Evolutionary conservation across 2,888 invertebrate genomes (phyloP).

Genomic region (Mechanitis mazaeus): DNA sequence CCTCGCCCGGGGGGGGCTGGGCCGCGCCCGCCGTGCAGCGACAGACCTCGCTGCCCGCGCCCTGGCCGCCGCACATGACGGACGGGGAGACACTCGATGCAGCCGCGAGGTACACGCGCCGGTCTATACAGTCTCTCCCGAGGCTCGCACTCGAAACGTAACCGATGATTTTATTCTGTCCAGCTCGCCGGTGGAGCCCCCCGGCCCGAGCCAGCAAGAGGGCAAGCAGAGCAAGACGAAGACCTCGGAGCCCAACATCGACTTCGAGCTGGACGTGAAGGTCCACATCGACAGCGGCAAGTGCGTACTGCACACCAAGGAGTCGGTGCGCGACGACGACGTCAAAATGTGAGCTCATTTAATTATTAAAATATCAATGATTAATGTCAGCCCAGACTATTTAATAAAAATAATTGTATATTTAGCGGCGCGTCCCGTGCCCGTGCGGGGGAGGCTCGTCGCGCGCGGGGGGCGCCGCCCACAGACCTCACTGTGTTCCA

Average conservation of each 20-base stretch:
- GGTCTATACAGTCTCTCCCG: not conserved
- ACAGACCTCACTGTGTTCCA: slow-evolving; percentile 91
- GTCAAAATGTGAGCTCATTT: slow-evolving; percentile 72
- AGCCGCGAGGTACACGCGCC: not conserved
- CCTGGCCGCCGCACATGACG: slow-evolving; percentile 64
- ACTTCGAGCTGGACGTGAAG: slow-evolving; percentile 96
- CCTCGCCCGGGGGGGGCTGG: slow-evolving; percentile 81
- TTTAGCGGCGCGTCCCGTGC: slow-evolving; percentile 72
- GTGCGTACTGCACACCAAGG: slow-evolving; percentile 96
- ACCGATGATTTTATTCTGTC: not conserved
- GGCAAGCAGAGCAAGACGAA: slow-evolving; percentile 69
- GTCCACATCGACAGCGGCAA: slow-evolving; percentile 97
- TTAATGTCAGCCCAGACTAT: no score
- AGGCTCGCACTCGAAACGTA: no score
- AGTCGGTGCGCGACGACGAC: slow-evolving; percentile 81
- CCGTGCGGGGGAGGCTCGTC: slow-evolving; percentile 79
- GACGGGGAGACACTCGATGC: not conserved
- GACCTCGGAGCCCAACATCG: slow-evolving; percentile 92
- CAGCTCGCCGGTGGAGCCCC: slow-evolving; percentile 25
- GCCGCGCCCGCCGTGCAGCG: slow-evolving; percentile 80
- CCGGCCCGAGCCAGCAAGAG: slow-evolving; percentile 36
- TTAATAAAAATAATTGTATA: no score
- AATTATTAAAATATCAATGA: not conserved
- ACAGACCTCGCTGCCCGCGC: slow-evolving; percentile 88
- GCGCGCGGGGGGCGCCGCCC: slow-evolving; percentile 65